Conservation (phyloP, 2,888 invertebrate genomes). For the Ichneumon xanthorius region DNA sequence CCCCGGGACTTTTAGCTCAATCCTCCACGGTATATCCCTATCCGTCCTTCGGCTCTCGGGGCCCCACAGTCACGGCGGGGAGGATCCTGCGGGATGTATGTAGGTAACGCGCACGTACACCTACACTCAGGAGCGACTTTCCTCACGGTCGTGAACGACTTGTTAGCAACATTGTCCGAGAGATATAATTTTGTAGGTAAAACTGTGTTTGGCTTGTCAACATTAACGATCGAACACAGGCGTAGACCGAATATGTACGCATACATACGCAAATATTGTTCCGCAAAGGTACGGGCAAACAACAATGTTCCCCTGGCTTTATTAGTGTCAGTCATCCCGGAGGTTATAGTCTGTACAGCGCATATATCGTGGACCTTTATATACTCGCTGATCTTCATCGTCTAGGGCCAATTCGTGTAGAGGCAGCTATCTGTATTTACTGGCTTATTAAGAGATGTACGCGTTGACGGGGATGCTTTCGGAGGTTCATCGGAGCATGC, state of each 20-base stretch:
- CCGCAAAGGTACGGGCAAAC: not conserved
- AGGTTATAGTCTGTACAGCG: not conserved
- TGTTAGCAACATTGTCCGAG: conserved; percentile 2
- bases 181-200: not conserved
- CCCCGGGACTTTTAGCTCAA: conserved; percentile 61
- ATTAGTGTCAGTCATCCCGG: not conserved
- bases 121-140: not conserved
- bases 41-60: conserved; percentile 31
- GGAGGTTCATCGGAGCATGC: conserved; percentile 71
- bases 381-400: not conserved
- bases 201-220: not conserved
- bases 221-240: not conserved
- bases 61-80: not conserved
- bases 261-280: not conserved
- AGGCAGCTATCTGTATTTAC: not conserved
- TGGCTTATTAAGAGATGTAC: conserved; percentile 4
- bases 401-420: not conserved
- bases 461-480: conserved; percentile 45
- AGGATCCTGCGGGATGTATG: not conserved
- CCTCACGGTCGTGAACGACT: not conserved
- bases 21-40: conserved; percentile 32
- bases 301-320: not conserved
- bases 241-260: not conserved
- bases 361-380: not conserved
- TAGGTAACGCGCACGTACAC: conserved; percentile 6